Base-by-base conservation (phyloP, 92 coral and sea anemone genomes). In the Blastomussa wellsi region DNA sequence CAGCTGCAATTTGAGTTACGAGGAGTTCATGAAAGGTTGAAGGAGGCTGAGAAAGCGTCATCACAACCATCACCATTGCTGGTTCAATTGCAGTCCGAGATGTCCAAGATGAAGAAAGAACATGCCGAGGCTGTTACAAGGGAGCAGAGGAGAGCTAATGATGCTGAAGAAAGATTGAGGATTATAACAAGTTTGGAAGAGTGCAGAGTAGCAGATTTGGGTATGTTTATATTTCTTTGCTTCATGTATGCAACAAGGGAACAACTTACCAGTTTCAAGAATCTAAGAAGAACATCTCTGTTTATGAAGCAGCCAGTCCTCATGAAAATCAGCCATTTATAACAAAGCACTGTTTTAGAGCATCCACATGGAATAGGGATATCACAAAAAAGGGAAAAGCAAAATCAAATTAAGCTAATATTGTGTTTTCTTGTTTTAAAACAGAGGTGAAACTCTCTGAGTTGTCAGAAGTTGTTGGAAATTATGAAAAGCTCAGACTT, bases 401-500 rank as follows among this genome's bases (percentile, higher is more conserved):
- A n/a, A n/a, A n/a, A n/a, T n/a, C n/a, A n/a, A n/a, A n/a, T n/a
- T n/a, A n/a, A n/a, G n/a, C n/a, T n/a, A n/a, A n/a, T n/a, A 17
- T 55, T 55, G 26, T 17, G 65, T 24, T 57, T 24, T 7, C 1
- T 74, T 7, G 26, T 1, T 31, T 42, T 37, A 24, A 53, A 79
- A 51, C 86, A 96, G 99, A 96, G 87, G 89, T 93, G 42, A 96
- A 96, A 87, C 89, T 96, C 57, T 96, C 99, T 0, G 99, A 96
- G 87, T 84, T 96, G 55, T 96, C 99, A 16, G 98, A 96, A 76
- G 99, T 96, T 33, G 99, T 96, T 60, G 99, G 99, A 32, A 92
- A 89, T 41, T 96, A 96, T 59, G 99, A 96, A 83, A 95, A 90
- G 76, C 92, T 96, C 35, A 88, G 96, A 70, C 89, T 91, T 35